Base-by-base conservation (phyloP, 1,140 invertebrate species). In the Hesperophylax magnus region DNA sequence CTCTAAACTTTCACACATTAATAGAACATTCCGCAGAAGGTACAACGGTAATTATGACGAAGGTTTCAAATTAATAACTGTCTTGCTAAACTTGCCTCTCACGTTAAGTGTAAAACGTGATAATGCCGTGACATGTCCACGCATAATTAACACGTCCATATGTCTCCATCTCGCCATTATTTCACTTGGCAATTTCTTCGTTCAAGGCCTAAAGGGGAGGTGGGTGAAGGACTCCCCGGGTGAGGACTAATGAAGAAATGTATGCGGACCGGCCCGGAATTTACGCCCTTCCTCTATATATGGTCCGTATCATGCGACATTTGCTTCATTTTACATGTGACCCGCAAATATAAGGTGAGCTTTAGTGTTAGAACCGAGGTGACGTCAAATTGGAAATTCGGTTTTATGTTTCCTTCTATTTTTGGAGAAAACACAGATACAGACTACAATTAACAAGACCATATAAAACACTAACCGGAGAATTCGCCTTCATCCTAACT, bases 191-290 rank as follows among this genome's bases (percentile, higher is more conserved):
- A 53, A 53, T 47, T 53, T 17, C 39, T 72, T 22, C 69, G 47
- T 24, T 67, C n/a, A 58, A 61, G 34, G 34, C 34, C 56, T 65
- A 17, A 15, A 72, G 69, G 69, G 69, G 69, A 52, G 20, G 69
- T 20, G 75, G 75, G 39, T 17, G 52, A 56, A 76, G 75, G 77
- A 79, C 78, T 60, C 61, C 79, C 60, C 18, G 18, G 47, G 77
- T 78, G 56, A 75, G 61, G 34, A 47, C 72, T 83, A 83, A 83
- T 80, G 78, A 83, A 80, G 82, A 83, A 80, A 83, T 83, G 81
- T 82, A 67, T 76, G 47, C 63, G 1, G 27, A 77, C 77, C 7
- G 34, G 8, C 53, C 61, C 39, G 53, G 47, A 72, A 60, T 77
- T 31, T 27, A 24, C 54, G 65, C 72, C 47, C 60, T 27, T 58